Percentiles rank a stretch among this genome's conserved stretches.
phyloP scores from a whole-genome alignment of 2,888 invertebrate species.

The Neria commutata region DNA sequence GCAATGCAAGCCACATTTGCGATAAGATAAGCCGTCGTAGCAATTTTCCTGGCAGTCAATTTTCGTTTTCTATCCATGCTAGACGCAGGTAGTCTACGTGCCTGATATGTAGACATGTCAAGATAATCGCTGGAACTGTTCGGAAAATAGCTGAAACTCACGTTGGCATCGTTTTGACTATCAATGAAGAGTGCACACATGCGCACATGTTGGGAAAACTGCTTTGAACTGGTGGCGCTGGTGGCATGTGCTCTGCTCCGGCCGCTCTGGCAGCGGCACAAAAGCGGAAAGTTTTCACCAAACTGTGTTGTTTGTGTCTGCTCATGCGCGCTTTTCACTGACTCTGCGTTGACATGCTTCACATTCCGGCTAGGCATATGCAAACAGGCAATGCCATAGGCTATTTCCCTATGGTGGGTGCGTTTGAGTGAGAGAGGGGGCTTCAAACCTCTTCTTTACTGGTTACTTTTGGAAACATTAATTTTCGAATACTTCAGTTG shows the following conservation, averaged over 20 bases:
- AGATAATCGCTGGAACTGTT: background rate
- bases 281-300: background rate
- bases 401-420: too few species aligned
- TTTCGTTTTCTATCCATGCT: too few species aligned
- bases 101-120: background rate
- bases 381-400: background rate
- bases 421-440: too few species aligned
- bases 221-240: too few species aligned
- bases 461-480: background rate
- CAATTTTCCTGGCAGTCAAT: background rate
- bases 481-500: constrained; percentile 14
- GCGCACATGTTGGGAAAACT: too few species aligned
- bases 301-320: constrained; percentile 31
- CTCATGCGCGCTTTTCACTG: constrained; percentile 48
- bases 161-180: background rate
- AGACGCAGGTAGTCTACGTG: constrained; percentile 6
- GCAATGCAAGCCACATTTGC: background rate
- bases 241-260: constrained; percentile 11
- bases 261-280: too few species aligned
- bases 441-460: too few species aligned
- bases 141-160: background rate
- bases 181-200: too few species aligned
- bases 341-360: constrained; percentile 47
- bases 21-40: background rate
- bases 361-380: too few species aligned